Base-by-base conservation (phyloP, 2,888 invertebrate genomes). In the Tenthredo livida region DNA sequence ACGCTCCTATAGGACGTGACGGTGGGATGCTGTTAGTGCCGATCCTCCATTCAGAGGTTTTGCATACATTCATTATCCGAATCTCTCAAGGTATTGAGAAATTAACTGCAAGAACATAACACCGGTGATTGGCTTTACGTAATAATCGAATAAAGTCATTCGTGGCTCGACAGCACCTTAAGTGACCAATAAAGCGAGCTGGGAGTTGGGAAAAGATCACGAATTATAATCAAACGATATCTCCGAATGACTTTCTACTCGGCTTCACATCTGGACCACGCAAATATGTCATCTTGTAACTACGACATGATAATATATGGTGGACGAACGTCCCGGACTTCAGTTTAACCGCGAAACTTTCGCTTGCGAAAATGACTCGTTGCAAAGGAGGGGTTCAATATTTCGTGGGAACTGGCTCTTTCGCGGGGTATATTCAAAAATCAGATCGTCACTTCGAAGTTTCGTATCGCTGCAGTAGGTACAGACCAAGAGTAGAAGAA, bases 171-270 rank as follows among this genome's bases (percentile, higher is more conserved):
- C 17, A 29, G 70, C 29, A 65, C 15, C 17, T 70, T 70, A 37
- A n/a, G 33, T 37, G 5, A 70, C 70, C 37, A 70, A 47, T 15
- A 37, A 70, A 29, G 7, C 29, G 70, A 9, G 37, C 7, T 43
- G 10, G 25, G 72, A 73, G 29, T 33, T 17, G 54, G n/a, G 37
- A 29, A 54, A 33, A 17, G 29, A 77, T 29, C 47, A 33, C 1
- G 67, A 33, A 67, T 50, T 54, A 50, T 77, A 54, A 77, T 54
- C 77, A 17, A 77, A 54, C 77, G 77, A 54, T 77, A 80, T 80
- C 80, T 37, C 61, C 61, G 37, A 80, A 58, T 25, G 54, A 61
- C 61, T 80, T 80, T 61, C 21, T 25, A 65, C 80, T 80, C 21
- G 61, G 80, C 7, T 58, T 43, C 80, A 61, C 61, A 61, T 80